Conservation (phyloP, 2,113 vertebrate genomes). For the Syrmaticus mikado region DNA sequence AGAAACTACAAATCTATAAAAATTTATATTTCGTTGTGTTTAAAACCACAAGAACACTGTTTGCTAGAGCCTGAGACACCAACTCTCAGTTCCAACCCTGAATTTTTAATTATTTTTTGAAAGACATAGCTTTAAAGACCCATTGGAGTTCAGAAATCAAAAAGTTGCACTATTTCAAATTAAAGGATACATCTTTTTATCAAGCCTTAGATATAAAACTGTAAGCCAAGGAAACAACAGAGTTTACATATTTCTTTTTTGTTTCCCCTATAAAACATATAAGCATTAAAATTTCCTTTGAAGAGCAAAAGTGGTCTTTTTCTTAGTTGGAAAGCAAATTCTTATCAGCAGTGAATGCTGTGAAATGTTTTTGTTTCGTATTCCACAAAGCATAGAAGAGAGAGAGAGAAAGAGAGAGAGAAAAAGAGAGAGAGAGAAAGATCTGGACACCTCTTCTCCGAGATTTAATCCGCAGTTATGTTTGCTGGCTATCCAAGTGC, state of each 20-base stretch:
- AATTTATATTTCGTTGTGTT: slow-evolving; percentile 71
- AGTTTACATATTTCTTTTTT: slow-evolving; percentile 73
- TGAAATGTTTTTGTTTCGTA: slow-evolving; percentile 80
- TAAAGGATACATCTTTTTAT: slow-evolving; percentile 73
- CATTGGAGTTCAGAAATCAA: slow-evolving; percentile 78
- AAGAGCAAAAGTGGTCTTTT: slow-evolving; percentile 87
- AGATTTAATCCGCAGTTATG: slow-evolving; percentile 64
- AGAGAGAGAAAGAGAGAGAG: slow-evolving; percentile 67
- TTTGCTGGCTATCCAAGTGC: slow-evolving; percentile 80
- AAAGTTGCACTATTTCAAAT: slow-evolving; percentile 76
- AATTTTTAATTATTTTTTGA: slow-evolving; percentile 74
- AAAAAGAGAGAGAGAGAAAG: slow-evolving; percentile 77
- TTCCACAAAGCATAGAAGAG: slow-evolving; percentile 83
- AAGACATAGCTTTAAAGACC: slow-evolving; percentile 77
- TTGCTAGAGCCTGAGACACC: slow-evolving; percentile 80
- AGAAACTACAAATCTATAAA: slow-evolving; percentile 81
- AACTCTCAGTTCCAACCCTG: slow-evolving; percentile 82
- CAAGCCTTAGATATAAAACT: slow-evolving; percentile 83
- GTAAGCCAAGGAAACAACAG: slow-evolving; percentile 80
- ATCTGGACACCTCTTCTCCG: slow-evolving; percentile 72
- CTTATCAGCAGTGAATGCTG: slow-evolving; percentile 80
- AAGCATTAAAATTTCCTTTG: slow-evolving; percentile 79
- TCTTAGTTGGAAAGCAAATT: slow-evolving; percentile 88
- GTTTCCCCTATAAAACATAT: slow-evolving; percentile 83
- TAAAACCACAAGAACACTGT: slow-evolving; percentile 80